Base-by-base conservation (phyloP, 2,113 vertebrate species). In the Ceuthmochares aereus region DNA sequence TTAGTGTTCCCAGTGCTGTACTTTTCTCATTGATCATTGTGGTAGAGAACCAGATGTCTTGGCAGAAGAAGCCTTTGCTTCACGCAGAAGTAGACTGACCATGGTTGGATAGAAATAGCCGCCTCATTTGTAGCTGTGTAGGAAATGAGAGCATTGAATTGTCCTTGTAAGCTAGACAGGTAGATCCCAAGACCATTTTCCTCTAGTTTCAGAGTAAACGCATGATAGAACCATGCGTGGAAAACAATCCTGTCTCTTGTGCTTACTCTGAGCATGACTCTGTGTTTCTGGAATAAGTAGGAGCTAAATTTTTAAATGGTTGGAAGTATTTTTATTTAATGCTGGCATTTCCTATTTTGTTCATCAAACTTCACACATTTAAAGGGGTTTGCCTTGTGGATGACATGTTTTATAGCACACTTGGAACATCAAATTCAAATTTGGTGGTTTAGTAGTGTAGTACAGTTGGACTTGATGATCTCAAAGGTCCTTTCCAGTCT, bases 1-100 rank as follows among this genome's bases (percentile, higher is more conserved):
- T 58, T 93, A 30, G 40, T 81, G 32, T 67, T 96, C 51, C 55
- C 78, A 81, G 58, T 42, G 22, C 62, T 83, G 42, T 74, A 45
- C 81, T 92, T 81, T 88, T 74, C 62, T 83, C 30, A 27, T 70
- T 87, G 76, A 84, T 95, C 63, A 43, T 11, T 79, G 18, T 59
- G 56, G 43, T 69, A 32, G n/a, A 84, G 75, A 87, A 90, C n/a
- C 74, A 93, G 70, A 78, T 85, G 67, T 63, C 52, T 89, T 91
- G 78, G 58, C 67, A 85, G 63, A 89, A 62, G 67, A 2, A 55
- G 23, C 19, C 58, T 69, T 1, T 79, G 36, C 51, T 93, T 81
- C 47, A 18, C 45, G 19, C 14, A 52, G 64, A 64, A 56, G 54
- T 68, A 52, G 54, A 12, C 36, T 42, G n/a, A 54, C 15, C 79